These are phyloP conservation scores for Paedocypris sp. DNA, from an alignment of 2,113 vertebrate species.

Conservation along the genomic window DNA sequence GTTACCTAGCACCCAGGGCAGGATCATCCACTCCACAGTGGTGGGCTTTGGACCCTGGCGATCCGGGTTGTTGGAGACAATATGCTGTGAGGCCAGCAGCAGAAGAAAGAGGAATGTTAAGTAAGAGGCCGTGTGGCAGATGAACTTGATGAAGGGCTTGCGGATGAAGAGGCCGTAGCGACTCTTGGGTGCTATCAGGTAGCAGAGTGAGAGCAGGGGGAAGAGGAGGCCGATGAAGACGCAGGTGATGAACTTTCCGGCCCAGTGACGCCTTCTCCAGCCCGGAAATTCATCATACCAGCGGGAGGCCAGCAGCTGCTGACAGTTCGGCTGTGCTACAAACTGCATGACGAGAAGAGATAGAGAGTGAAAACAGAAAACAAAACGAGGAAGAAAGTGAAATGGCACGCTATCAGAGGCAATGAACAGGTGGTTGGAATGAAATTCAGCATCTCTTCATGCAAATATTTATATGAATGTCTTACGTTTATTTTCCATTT, in stretches of 20 bases:
- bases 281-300: constrained; percentile 96
- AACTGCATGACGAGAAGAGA: too few species aligned
- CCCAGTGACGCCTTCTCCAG: constrained; percentile 94
- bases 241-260: constrained; percentile 83
- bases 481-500: too few species aligned
- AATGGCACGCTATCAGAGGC: background rate
- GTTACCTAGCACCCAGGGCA: constrained; percentile 96
- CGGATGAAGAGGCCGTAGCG: constrained; percentile 85
- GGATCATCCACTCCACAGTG: constrained; percentile 93
- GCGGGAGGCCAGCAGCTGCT: constrained; percentile 90
- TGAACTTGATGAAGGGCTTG: constrained; percentile 98
- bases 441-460: too few species aligned
- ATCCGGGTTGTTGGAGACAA: constrained; percentile 62
- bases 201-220: constrained; percentile 81
- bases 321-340: constrained; percentile 96
- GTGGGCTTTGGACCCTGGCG: constrained; percentile 81
- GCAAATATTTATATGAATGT: too few species aligned
- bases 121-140: constrained; percentile 98
- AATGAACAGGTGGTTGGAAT: background rate
- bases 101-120: constrained; percentile 94
- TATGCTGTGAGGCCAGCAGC: constrained; percentile 86
- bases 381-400: background rate
- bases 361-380: constrained; percentile 5
- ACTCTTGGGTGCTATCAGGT: constrained; percentile 87
- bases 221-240: constrained; percentile 88